These are phyloP conservation scores for Actenoides lindsayi DNA, from an alignment of 2,113 vertebrate genomes.

Conservation along the genomic window DNA sequence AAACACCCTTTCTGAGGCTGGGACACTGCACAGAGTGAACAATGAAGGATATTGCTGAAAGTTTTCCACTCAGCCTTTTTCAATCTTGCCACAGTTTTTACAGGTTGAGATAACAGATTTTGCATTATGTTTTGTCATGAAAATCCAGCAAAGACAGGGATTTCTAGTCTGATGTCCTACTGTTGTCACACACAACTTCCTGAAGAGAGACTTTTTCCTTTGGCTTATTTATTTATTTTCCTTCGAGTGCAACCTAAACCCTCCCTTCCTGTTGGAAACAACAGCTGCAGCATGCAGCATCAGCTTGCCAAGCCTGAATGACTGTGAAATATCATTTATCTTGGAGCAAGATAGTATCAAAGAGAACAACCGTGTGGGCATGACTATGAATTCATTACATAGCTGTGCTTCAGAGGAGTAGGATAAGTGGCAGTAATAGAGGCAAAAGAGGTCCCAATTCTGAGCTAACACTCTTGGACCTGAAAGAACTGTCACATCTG, in stretches of 20 bases:
- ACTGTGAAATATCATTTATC: conserved; percentile 44
- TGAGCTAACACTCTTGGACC: neutral
- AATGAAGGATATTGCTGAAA: neutral
- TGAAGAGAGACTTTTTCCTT: neutral
- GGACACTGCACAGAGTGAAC: neutral
- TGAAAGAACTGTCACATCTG: neutral
- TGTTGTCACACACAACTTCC: neutral
- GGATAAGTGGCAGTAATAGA: neutral
- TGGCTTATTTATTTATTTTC: conserved; percentile 43
- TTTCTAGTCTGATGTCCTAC: neutral
- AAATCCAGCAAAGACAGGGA: neutral
- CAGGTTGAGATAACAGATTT: neutral
- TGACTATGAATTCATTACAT: conserved; percentile 33
- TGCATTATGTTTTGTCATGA: neutral
- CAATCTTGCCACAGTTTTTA: neutral
- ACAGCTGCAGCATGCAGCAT: neutral
- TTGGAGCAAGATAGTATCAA: conserved; percentile 31
- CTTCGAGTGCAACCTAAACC: neutral
- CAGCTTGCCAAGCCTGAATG: neutral
- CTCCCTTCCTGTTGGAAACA: conserved; percentile 48
- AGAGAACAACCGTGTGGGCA: neutral
- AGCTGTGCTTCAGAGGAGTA: neutral
- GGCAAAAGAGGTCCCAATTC: neutral
- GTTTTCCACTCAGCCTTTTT: neutral
- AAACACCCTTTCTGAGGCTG: neutral